Base-by-base conservation (phyloP, 37 sponge, comb jelly and placozoan species). In the Hormiphora californensis region DNA sequence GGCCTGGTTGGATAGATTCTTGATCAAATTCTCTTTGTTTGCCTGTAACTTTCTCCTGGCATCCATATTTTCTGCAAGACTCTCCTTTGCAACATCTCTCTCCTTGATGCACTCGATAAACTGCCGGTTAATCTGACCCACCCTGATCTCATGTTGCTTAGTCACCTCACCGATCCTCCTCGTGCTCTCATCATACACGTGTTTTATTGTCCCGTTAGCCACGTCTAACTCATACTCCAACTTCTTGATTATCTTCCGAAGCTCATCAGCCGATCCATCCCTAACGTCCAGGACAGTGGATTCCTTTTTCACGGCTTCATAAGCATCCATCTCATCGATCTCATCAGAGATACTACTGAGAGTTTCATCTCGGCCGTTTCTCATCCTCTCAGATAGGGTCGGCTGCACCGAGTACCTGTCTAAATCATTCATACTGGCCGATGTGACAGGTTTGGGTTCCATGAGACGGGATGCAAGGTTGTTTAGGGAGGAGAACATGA, bases 321-420 rank as follows among this genome's bases (percentile, higher is more conserved):
- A 73, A 43, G 81, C 81, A 36, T 73, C 81, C 12, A 73, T 43
- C 12, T 73, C 81, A 73, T 73, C 81, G n/a, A n/a, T n/a, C n/a
- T n/a, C n/a, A 27, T 43, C 40, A 40, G 46, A n/a, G n/a, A 41
- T 41, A 17, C 81, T 73, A 34, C 4, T 25, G 9, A 8, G 38
- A 30, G 31, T 39, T 0, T 8, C 15, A 36, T 25, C 25, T 1
- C 32, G 21, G 8, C 46, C 4, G 35, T 73, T 73, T 73, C 25
- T 73, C 12, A 33, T n/a, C 44, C 9, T 36, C 11, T 33, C 21
- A 33, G 44, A 9, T 0, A 73, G 2, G 23, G 17, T 19, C 5
- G 35, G 81, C 12, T 73, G 39, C 4, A 27, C 81, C 21, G 35
- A 36, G 43, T 43, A 73, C 25, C 25, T 73, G 46, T 73, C 81